A percentile compares a stretch with the other conserved stretches of the same genome.
Evolutionary conservation across 2,797 vertebrate genomes (phyloP).

Genomic region (Sebastiscus tertius): DNA sequence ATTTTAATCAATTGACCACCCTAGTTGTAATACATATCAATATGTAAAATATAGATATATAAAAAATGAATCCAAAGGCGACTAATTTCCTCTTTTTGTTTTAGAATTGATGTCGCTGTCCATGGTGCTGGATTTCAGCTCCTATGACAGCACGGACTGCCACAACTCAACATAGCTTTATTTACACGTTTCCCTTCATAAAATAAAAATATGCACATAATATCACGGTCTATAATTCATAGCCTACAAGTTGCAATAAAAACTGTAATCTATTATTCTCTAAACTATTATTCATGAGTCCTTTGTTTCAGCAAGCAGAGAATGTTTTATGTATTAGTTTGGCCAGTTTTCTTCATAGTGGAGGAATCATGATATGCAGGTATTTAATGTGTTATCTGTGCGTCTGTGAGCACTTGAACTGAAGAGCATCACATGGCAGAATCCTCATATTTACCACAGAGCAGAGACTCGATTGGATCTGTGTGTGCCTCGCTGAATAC

Average conservation of each 20-base stretch:
- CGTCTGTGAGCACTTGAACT: conserved; percentile 14
- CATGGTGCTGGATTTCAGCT: conserved; percentile 18
- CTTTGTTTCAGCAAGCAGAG: not conserved
- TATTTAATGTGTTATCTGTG: not conserved
- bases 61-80: not conserved
- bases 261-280: conserved; percentile 5
- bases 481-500: not conserved
- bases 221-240: not conserved
- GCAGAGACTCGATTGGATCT: not conserved
- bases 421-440: not conserved
- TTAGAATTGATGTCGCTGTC: not conserved
- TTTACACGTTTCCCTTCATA: not conserved
- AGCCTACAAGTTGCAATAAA: not conserved
- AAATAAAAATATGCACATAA: conserved; percentile 6
- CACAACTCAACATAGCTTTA: not conserved
- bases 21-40: not conserved
- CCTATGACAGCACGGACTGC: not conserved
- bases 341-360: not conserved
- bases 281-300: conserved; percentile 15
- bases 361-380: not conserved
- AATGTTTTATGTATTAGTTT: conserved; percentile 9
- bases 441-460: conserved; percentile 20
- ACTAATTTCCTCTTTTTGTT: no score
- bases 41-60: not conserved
- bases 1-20: no score